These are phyloP conservation scores for Nymphalis c-album DNA, from an alignment of 2,888 invertebrate species.

Conservation along the genomic window DNA sequence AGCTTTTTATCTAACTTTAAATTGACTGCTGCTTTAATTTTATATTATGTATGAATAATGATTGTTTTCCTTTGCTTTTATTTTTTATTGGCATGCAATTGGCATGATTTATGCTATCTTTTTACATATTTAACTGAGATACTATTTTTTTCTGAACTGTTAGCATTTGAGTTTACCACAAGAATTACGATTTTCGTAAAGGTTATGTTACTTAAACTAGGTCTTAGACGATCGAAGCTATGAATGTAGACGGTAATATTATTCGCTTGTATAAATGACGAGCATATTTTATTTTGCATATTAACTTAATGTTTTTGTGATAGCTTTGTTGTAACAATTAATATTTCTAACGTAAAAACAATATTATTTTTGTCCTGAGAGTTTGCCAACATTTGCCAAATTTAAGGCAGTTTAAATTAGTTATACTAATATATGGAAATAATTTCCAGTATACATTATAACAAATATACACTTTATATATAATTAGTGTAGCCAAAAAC, in stretches of 20 bases:
- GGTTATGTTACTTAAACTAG: conserved; percentile 35
- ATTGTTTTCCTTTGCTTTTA: not conserved
- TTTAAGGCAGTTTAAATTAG: too few species aligned
- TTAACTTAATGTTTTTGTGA: not conserved
- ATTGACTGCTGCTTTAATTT: conserved; percentile 34
- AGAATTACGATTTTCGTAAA: conserved; percentile 34
- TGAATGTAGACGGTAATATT: conserved; percentile 15
- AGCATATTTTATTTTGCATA: too few species aligned
- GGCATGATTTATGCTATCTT: conserved; percentile 36
- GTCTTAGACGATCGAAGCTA: conserved; percentile 29
- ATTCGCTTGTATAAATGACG: conserved; percentile 3
- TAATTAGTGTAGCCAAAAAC: too few species aligned
- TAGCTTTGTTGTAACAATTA: too few species aligned
- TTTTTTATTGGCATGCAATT: conserved; percentile 31
- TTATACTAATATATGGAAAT: too few species aligned
- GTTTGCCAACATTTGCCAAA: too few species aligned
- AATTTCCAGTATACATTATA: too few species aligned
- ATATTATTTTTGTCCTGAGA: too few species aligned
- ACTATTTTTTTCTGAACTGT: conserved; percentile 35
- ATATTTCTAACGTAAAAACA: too few species aligned
- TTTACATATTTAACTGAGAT: conserved; percentile 35
- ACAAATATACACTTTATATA: too few species aligned
- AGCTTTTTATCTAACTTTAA: conserved; percentile 31
- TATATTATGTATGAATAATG: not conserved
- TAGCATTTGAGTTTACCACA: conserved; percentile 35